Evolutionary conservation across 2,888 invertebrate species (phyloP), one percentile per base, ranked within the genome.

Genomic region (Danaus chrysippus): DNA sequence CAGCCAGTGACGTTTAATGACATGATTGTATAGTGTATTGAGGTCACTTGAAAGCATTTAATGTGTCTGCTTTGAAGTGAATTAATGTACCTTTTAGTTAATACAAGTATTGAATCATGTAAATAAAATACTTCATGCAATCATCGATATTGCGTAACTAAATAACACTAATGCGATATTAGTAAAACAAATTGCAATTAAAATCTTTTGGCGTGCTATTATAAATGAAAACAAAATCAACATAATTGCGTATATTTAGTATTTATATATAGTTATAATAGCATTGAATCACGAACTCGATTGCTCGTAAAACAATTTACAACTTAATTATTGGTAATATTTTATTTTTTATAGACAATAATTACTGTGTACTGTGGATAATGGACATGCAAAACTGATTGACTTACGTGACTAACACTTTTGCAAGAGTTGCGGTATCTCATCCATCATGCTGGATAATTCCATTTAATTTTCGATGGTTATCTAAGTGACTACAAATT

Each of bases 271-370:
- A 58, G 54, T 56, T 52, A 55, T 34, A 49, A 62, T 62, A 58
- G 55, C 52, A 58, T 62, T 49, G 49, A 49, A 49, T 49, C 62
- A 59, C 58, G 62, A 59, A 49, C 56, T 57, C 57, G 59, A 61
- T 66, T 63, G 56, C 46, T 56, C 61, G 54, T 64, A 64, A 63
- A 66, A 64, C 62, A 64, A 64, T 63, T 66, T 64, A 63, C 61
- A 63, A 62, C 59, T 66, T 66, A 62, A 64, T 64, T 62, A 64
- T 59, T 58, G 52, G 53, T 43, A 57, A 59, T 54, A 58, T 64
- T 61, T 62, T 64, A 62, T 54, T 64, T 63, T 49, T 66, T 66
- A 66, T 61, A 62, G 64, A 64, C 44, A 56, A 57, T 66, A 64
- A 66, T 66, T 64, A 66, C 57, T 56, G 61, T 61, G 60, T 56